Percentiles rank a stretch among this genome's conserved stretches.
Evolutionary conservation across 2,113 vertebrate genomes (phyloP).

Genomic region (Dicerorhinus sumatrensis): DNA sequence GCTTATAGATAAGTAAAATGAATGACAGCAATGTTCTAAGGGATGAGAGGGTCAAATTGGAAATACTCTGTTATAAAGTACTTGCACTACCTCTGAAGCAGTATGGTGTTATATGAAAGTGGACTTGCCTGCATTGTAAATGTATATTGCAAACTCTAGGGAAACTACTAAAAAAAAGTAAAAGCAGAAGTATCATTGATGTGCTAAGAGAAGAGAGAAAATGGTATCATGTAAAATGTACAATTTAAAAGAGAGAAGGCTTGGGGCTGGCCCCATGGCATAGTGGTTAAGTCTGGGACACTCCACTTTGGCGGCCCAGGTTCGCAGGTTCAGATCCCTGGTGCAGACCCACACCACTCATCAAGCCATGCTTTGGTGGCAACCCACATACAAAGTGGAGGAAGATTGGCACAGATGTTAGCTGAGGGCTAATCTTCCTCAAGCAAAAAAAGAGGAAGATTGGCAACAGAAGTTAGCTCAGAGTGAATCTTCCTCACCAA

Average conservation of each 20-base stretch:
- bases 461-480: too few species aligned
- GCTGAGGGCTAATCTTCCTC: too few species aligned
- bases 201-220: neutral
- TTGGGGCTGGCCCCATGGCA: too few species aligned
- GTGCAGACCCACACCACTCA: too few species aligned
- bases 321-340: too few species aligned
- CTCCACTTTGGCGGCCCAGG: too few species aligned
- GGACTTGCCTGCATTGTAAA: neutral
- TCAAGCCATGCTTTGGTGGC: too few species aligned
- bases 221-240: neutral
- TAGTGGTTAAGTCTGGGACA: too few species aligned
- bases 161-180: neutral
- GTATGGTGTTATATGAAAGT: neutral
- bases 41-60: neutral
- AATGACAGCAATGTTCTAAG: neutral
- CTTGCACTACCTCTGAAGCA: neutral
- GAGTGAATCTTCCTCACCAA: too few species aligned
- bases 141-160: neutral
- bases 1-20: neutral
- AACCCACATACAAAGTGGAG: too few species aligned
- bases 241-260: neutral
- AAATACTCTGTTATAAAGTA: neutral
- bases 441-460: too few species aligned
- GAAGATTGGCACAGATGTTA: too few species aligned
- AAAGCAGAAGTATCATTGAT: neutral